Evolutionary conservation across 2,113 vertebrate species (phyloP).

Genomic region (Microtus montanus): DNA sequence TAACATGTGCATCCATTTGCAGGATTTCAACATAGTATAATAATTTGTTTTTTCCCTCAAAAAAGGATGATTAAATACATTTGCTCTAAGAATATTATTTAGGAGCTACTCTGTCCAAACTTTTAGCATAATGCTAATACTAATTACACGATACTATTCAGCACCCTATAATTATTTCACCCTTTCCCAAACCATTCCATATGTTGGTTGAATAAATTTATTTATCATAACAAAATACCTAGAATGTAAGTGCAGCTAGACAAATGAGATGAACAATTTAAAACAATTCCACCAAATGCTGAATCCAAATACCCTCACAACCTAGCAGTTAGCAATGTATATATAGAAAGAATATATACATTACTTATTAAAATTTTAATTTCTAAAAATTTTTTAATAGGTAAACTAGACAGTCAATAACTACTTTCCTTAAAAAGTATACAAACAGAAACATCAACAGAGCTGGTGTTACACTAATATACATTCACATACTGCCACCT

Average conservation of each 20-base stretch:
- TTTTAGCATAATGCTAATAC: neutral
- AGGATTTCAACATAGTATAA: neutral
- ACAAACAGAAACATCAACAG: neutral
- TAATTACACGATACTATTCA: neutral
- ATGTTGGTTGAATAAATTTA: neutral
- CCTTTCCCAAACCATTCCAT: neutral
- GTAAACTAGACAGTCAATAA: neutral
- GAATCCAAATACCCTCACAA: neutral
- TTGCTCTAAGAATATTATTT: neutral
- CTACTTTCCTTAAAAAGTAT: neutral
- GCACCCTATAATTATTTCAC: neutral
- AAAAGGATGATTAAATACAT: conserved; percentile 21
- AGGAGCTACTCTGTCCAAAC: neutral
- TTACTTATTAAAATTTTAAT: neutral
- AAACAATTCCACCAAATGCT: conserved; percentile 40
- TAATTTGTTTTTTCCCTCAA: neutral
- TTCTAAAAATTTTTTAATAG: neutral
- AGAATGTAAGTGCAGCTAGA: neutral
- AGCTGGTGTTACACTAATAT: neutral
- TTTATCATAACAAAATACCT: neutral
- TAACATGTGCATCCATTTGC: conserved; percentile 31
- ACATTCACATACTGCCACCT: conserved; percentile 62
- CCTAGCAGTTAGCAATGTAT: neutral
- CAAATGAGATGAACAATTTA: conserved; percentile 33
- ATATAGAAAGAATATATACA: neutral